phyloP scores from a whole-genome alignment of 2,888 invertebrate species.

The Dasypogon diadema region DNA sequence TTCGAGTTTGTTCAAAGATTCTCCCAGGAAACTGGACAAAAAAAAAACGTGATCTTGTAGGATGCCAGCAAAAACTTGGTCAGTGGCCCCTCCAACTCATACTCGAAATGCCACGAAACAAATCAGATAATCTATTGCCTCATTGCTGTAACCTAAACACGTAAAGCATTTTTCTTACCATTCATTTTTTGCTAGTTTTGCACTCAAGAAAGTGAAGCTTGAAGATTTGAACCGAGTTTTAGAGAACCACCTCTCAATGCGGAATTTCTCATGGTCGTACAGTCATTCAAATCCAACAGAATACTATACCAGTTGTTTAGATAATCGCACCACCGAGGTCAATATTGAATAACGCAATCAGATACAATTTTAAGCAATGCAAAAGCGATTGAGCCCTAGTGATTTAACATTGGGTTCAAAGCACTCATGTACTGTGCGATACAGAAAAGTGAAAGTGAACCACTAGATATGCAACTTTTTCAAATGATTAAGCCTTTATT shows the following conservation, averaged over 20 bases:
- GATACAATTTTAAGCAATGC: constrained; percentile 51
- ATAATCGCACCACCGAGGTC: constrained; percentile 1
- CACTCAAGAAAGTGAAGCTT: too few relatives aligned
- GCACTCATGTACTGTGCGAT: constrained; percentile 18
- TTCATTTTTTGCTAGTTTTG: too few relatives aligned
- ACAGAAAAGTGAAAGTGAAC: constrained; percentile 25
- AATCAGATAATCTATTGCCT: too few relatives aligned
- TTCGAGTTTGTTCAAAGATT: too few relatives aligned
- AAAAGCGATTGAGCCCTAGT: constrained; percentile 16
- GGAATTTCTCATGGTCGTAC: neutral
- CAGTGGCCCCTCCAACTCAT: too few relatives aligned
- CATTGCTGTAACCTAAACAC: too few relatives aligned
- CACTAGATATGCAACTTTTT: neutral
- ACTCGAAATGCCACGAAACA: too few relatives aligned
- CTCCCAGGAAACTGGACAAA: too few relatives aligned
- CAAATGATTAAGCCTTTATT: neutral
- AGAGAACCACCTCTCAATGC: neutral
- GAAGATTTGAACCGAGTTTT: neutral
- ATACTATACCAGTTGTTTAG: neutral
- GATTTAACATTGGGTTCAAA: constrained; percentile 15
- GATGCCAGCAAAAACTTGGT: too few relatives aligned
- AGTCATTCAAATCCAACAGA: too few relatives aligned
- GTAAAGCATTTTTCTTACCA: too few relatives aligned
- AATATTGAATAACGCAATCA: constrained; percentile 37
- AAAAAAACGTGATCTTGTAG: too few relatives aligned